phyloP scores from a whole-genome alignment of 2,888 invertebrate genomes.

The Dione vanillae region DNA sequence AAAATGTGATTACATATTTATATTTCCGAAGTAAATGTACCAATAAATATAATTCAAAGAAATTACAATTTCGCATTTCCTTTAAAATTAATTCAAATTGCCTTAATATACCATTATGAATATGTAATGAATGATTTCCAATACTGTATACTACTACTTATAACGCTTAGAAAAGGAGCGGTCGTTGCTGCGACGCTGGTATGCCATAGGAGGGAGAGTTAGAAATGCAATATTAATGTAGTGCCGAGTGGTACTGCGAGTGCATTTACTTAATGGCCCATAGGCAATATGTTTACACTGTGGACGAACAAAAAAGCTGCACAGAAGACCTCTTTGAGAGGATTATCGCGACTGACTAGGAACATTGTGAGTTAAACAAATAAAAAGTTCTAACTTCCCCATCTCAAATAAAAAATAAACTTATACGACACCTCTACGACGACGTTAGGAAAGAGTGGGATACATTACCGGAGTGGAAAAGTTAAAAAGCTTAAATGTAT shows the following conservation, averaged over 20 bases:
- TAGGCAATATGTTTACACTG: conserved; percentile 79
- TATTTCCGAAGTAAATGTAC: neutral
- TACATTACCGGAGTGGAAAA: conserved; percentile 84
- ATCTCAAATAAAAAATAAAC: conserved; percentile 70
- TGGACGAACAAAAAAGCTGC: conserved; percentile 69
- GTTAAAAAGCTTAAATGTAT: conserved; percentile 85
- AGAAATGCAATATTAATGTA: conserved; percentile 87
- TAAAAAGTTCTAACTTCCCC: conserved; percentile 70
- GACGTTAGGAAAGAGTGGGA: conserved; percentile 77
- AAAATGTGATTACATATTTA: neutral
- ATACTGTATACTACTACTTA: conserved; percentile 1
- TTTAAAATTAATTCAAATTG: neutral
- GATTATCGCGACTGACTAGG: conserved; percentile 70
- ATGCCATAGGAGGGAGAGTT: conserved; percentile 39
- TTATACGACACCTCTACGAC: conserved; percentile 74
- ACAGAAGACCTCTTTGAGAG: conserved; percentile 65
- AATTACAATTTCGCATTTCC: too few species aligned
- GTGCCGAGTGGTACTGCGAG: conserved; percentile 74
- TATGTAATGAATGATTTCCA: conserved; percentile 5
- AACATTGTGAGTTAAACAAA: conserved; percentile 67
- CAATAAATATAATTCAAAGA: too few species aligned
- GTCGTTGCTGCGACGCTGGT: conserved; percentile 20
- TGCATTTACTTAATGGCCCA: conserved; percentile 83
- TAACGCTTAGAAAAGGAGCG: conserved; percentile 12
- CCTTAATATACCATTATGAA: neutral